Conservation (phyloP, 2,888 invertebrate genomes). For the Scaptomyza flava region DNA sequence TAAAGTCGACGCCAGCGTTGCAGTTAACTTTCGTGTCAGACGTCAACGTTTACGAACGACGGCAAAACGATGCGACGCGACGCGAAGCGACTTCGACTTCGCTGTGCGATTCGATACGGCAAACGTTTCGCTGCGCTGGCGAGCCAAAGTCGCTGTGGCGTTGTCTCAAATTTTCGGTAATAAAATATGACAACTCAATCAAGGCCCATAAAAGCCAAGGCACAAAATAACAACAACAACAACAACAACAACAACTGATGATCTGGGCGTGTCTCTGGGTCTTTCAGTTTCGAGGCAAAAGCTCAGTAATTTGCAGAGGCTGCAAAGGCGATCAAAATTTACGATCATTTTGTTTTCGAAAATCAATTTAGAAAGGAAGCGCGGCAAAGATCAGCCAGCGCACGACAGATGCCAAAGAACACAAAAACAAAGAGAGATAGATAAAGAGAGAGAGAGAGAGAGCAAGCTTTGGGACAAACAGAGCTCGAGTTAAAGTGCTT, state of each 20-base stretch:
- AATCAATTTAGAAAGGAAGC: conserved; percentile 80
- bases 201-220: conserved; percentile 80
- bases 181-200: conserved; percentile 84
- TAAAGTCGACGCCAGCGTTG: conserved; percentile 17
- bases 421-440: neutral
- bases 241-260: conserved; percentile 46
- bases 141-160: conserved; percentile 58
- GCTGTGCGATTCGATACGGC: conserved; percentile 59
- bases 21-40: conserved; percentile 13
- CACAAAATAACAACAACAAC: conserved; percentile 27
- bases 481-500: conserved; percentile 34
- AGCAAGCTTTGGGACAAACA: conserved; percentile 4
- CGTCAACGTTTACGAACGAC: conserved; percentile 3
- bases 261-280: conserved; percentile 59
- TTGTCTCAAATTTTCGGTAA: conserved; percentile 82
- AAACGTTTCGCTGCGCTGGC: conserved; percentile 56
- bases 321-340: conserved; percentile 79
- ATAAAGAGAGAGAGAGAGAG: neutral
- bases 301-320: conserved; percentile 77
- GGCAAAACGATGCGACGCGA: conserved; percentile 8
- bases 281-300: conserved; percentile 46
- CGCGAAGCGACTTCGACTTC: conserved; percentile 2
- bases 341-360: conserved; percentile 79
- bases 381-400: conserved; percentile 78
- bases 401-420: conserved; percentile 48